Conservation (phyloP, 2,888 invertebrate genomes). For the Cancer borealis region DNA sequence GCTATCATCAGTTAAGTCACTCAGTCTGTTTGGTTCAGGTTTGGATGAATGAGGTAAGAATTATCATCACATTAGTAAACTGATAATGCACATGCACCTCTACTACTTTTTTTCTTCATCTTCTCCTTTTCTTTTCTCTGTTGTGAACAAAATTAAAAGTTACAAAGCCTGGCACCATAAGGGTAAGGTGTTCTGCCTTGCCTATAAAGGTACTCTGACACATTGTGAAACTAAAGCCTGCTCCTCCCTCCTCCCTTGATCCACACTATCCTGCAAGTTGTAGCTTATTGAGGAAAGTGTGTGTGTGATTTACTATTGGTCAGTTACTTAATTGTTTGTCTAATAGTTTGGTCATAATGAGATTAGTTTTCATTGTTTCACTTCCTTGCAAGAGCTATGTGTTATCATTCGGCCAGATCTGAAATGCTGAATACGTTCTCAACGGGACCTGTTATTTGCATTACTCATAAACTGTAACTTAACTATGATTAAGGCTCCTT, state of each 20-base stretch:
- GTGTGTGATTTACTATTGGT: neutral
- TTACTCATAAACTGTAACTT: neutral
- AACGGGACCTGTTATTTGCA: neutral
- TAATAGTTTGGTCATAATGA: neutral
- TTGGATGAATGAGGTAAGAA: too few species aligned
- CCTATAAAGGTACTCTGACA: neutral
- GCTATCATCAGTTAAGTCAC: too few species aligned
- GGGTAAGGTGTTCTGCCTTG: too few species aligned
- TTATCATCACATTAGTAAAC: too few species aligned
- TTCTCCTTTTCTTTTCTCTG: too few species aligned
- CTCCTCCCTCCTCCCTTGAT: neutral
- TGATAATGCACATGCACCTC: too few species aligned
- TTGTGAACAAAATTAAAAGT: too few species aligned
- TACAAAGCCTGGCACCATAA: too few species aligned
- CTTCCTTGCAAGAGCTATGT: neutral
- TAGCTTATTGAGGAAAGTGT: neutral
- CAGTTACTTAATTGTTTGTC: neutral
- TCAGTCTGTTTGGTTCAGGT: too few species aligned
- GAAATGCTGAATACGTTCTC: neutral
- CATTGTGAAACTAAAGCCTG: neutral
- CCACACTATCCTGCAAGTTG: neutral
- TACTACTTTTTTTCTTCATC: too few species aligned
- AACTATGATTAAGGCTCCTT: neutral
- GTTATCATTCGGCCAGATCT: neutral
- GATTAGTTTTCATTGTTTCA: neutral